Evolutionary conservation across 2,113 vertebrate species (phyloP), one percentile per base, ranked within the genome.

Genomic region (Heterochromis multidens): DNA sequence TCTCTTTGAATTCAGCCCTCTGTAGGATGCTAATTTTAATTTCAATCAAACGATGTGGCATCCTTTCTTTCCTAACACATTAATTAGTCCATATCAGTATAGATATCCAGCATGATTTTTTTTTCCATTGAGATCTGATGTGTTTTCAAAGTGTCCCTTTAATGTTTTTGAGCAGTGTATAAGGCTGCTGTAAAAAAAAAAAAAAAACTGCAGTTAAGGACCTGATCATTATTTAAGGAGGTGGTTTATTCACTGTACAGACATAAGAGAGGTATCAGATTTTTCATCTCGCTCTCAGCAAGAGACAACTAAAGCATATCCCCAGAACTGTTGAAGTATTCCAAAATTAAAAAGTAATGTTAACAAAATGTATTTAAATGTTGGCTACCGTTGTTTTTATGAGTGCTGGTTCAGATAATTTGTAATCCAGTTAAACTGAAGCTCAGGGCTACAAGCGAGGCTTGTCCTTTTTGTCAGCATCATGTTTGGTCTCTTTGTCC

Each of bases 401-500:
- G 79, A 80, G 56, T 31, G 46, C 65, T 82, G 21, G 40, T 33
- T 77, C 43, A 49, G 59, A 76, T 54, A 0, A 29, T 7, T 84
- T 63, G 33, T 76, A 79, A 83, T 37, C 31, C 63, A 31, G 7
- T 49, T 67, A 60, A 81, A 81, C 62, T 33, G 61, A 77, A 17
- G 17, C 63, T 52, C 10, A 9, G 33, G 31, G 72, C 81, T 54
- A 52, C 46, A 29, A 49, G 19, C 19, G 62, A 79, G 59, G 78
- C n/a, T 79, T 37, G 78, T 88, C 35, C 31, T 87, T 72, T 88
- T 83, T 91, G 67, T 88, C 79, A 29, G 56, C 74, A 49, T 88
- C 81, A 49, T 93, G 93, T 93, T 89, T 88, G 63, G 89, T 81
- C 56, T 87, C 91, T 94, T 91, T 93, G 92, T 94, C 19, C 87